These are phyloP conservation scores for Coelopa pilipes DNA, from an alignment of 2,888 invertebrate genomes.

Conservation along the genomic window DNA sequence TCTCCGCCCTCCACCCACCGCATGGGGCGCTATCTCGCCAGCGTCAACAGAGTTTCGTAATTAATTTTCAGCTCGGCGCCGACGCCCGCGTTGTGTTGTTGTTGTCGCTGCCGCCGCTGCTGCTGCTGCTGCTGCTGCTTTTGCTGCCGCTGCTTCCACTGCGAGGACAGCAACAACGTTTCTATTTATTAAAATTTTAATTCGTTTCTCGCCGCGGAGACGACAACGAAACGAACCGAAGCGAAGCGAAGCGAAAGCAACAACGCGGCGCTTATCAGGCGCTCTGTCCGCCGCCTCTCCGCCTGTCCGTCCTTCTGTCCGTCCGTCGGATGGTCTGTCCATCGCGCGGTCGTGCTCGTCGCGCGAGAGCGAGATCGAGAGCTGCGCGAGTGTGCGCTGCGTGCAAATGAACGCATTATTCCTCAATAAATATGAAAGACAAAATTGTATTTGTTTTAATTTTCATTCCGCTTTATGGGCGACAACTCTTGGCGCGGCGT, in stretches of 20 bases:
- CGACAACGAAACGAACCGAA: too few relatives aligned
- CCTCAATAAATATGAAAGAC: slow-evolving; percentile 1
- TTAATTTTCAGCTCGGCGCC: slow-evolving; percentile 12
- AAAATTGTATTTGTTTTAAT: slow-evolving; percentile 13
- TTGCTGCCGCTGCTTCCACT: background rate
- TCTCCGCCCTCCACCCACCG: background rate
- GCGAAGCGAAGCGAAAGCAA: background rate
- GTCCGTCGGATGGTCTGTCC: background rate
- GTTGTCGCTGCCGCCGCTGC: slow-evolving; percentile 5
- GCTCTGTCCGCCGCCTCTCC: too few relatives aligned
- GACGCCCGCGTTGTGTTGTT: background rate
- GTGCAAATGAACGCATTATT: slow-evolving; percentile 13
- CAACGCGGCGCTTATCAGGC: slow-evolving; percentile 26
- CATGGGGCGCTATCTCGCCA: background rate
- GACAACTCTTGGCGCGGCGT: background rate
- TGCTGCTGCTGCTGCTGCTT: too few relatives aligned
- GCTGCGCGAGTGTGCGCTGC: slow-evolving; percentile 9
- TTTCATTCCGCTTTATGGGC: background rate
- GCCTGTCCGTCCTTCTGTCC: too few relatives aligned
- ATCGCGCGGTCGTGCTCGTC: too few relatives aligned
- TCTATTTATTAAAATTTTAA: too few relatives aligned
- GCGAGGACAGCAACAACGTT: background rate
- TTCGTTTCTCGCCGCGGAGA: too few relatives aligned
- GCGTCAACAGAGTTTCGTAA: slow-evolving; percentile 11
- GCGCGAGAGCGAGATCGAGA: too few relatives aligned